Conservation (phyloP, 1,140 invertebrate species). For the Drosophila paulistorum region DNA sequence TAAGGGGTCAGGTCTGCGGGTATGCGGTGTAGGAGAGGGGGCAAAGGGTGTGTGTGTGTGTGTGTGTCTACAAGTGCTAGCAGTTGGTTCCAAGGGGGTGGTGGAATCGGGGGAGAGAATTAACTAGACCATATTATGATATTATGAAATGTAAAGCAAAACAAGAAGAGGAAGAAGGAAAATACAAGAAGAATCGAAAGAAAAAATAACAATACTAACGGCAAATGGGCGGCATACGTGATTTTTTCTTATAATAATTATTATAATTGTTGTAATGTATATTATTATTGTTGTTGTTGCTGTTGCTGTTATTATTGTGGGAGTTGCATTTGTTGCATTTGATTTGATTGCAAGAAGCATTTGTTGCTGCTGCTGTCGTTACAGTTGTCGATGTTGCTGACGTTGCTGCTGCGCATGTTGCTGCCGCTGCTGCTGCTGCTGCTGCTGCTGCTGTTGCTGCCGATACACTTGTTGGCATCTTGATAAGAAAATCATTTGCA, state of each 20-base stretch:
- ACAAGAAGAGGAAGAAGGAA: not conserved
- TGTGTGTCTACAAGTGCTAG: constrained; percentile 4
- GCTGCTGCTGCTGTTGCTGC: constrained; percentile 16
- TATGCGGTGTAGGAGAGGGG: no score
- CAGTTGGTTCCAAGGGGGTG: not conserved
- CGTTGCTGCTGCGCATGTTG: constrained; percentile 9
- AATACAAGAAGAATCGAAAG: constrained; percentile 41
- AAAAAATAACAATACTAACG: constrained; percentile 76
- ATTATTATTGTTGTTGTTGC: constrained; percentile 70
- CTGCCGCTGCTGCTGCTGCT: constrained; percentile 10
- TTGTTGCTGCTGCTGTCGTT: constrained; percentile 42
- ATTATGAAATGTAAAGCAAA: constrained; percentile 23
- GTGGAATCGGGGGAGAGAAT: no score
- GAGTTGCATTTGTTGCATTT: constrained; percentile 79
- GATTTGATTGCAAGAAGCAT: constrained; percentile 60
- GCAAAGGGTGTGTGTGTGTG: not conserved
- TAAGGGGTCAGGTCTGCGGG: not conserved
- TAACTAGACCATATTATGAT: constrained; percentile 8
- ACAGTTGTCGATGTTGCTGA: constrained; percentile 11
- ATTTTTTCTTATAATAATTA: constrained; percentile 82
- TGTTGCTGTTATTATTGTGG: constrained; percentile 58
- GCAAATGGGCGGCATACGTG: constrained; percentile 82
- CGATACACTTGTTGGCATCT: constrained; percentile 30
- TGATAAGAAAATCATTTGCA: constrained; percentile 27
- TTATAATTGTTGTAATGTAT: constrained; percentile 82